Evolutionary conservation across 2,888 invertebrate species (phyloP).

Genomic region (Callyntrura sp.): DNA sequence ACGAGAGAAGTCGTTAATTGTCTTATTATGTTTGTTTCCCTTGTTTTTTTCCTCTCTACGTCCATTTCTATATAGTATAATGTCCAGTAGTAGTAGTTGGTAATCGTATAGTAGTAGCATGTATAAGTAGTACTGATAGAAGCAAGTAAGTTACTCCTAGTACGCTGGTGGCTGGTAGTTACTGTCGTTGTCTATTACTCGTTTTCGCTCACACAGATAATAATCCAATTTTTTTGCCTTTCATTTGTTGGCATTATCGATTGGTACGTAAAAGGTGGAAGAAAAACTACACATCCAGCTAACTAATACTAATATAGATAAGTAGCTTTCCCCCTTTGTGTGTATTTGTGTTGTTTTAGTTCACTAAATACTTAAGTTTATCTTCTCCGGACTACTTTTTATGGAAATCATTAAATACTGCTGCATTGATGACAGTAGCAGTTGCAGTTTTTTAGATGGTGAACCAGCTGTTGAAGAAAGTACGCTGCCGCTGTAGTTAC

Average conservation of each 20-base stretch:
- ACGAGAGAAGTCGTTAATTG: constrained; percentile 44
- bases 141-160: not conserved
- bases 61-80: not conserved
- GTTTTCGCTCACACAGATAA: constrained; percentile 19
- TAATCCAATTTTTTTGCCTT: constrained; percentile 49
- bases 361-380: constrained; percentile 10
- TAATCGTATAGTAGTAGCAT: not conserved
- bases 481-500: not conserved
- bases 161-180: not conserved
- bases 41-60: not conserved
- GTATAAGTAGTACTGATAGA: constrained; percentile 8
- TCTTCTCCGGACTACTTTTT: constrained; percentile 29
- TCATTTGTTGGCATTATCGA: constrained; percentile 37
- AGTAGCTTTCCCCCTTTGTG: not conserved
- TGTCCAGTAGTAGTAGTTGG: constrained; percentile 6
- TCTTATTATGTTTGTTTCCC: constrained; percentile 35
- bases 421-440: not conserved
- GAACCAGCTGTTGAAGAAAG: constrained; percentile 30
- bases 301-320: constrained; percentile 17
- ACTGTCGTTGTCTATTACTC: constrained; percentile 24
- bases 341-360: not conserved
- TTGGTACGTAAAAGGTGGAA: not conserved
- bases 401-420: not conserved
- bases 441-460: not conserved
- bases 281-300: constrained; percentile 11